Evolutionary conservation across 2,797 vertebrate genomes (phyloP).

Genomic region (Enteromius treurensis): DNA sequence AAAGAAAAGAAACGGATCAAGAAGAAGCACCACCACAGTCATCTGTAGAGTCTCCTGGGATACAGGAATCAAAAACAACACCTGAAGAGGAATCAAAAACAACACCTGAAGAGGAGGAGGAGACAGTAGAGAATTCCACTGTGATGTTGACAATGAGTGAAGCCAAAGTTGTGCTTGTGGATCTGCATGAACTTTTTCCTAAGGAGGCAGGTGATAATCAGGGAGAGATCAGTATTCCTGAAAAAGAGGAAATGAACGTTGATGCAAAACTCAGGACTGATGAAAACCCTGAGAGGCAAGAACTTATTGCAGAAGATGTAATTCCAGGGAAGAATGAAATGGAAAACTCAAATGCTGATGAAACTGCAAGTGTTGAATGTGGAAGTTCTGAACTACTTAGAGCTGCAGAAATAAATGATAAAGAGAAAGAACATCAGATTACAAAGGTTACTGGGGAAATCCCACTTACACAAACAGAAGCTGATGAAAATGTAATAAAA

Average conservation of each 20-base stretch:
- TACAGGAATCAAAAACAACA: conserved; percentile 5
- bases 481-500: background rate
- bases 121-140: conserved; percentile 1
- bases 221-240: background rate
- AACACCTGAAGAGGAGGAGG: background rate
- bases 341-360: background rate
- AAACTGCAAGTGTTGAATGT: background rate
- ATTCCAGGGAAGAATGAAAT: background rate
- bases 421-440: background rate
- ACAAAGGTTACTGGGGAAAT: background rate
- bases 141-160: background rate
- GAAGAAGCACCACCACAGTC: conserved; percentile 16
- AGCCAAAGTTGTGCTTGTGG: conserved; percentile 24
- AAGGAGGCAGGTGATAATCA: background rate
- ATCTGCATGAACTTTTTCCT: conserved; percentile 10
- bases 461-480: background rate
- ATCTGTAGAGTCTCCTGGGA: background rate
- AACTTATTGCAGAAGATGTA: conserved; percentile 3
- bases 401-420: background rate
- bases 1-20: background rate
- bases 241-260: background rate
- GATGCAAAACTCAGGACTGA: background rate
- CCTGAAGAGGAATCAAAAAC: conserved; percentile 13
- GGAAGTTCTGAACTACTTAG: background rate
- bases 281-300: background rate